Evolutionary conservation across 2,113 vertebrate genomes (phyloP).

Genomic region (Lontra canadensis): DNA sequence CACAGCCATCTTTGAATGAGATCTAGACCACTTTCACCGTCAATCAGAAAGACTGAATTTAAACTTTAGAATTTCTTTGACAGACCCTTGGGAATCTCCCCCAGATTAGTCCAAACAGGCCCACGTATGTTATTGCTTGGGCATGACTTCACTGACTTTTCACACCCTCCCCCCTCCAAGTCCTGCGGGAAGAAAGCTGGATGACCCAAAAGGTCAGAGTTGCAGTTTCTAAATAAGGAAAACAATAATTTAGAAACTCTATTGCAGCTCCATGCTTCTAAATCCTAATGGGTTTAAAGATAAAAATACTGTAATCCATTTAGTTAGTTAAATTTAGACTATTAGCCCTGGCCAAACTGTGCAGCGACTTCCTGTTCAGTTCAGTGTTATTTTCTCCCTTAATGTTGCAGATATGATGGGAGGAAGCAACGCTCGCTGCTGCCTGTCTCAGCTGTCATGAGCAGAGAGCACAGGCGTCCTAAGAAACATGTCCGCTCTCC

Average conservation of each 20-base stretch:
- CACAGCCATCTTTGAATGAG: background rate
- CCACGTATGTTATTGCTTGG: accelerated
- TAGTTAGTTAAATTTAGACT: conserved; percentile 1
- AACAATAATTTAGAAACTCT: background rate
- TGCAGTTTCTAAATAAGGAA: background rate
- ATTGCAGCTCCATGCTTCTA: background rate
- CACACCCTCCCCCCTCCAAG: accelerated
- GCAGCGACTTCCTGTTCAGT: background rate
- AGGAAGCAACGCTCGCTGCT: background rate
- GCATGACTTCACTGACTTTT: background rate
- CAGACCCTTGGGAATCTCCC: conserved; percentile 18
- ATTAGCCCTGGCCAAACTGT: background rate
- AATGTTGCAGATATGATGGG: background rate
- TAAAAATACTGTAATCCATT: background rate
- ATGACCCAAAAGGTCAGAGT: background rate
- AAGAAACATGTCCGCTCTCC: background rate
- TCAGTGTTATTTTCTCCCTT: background rate
- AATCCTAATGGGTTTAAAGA: background rate
- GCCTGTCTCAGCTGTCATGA: background rate
- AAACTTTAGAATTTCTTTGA: background rate
- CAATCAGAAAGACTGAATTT: background rate
- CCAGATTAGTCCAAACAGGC: background rate
- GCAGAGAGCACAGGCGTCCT: accelerated
- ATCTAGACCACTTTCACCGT: background rate
- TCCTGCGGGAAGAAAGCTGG: background rate